These are phyloP conservation scores for Enteromius argenteus DNA, from an alignment of 2,797 vertebrate species.

Conservation along the genomic window DNA sequence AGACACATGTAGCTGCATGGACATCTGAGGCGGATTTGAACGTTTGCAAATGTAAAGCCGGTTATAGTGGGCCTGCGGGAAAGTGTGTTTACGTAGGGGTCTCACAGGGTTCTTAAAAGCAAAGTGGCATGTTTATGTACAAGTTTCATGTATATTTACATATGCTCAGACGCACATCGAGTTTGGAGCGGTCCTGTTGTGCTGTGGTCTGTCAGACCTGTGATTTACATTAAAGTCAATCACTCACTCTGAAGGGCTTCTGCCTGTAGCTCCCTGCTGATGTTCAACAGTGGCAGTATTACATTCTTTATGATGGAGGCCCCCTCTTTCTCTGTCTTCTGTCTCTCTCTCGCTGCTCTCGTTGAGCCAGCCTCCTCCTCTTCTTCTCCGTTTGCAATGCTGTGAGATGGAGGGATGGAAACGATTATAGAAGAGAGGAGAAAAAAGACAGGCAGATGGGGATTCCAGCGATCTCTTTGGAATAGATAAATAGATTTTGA, in stretches of 20 bases:
- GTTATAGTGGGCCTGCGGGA: slow-evolving; percentile 19
- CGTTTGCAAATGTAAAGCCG: slow-evolving; percentile 3
- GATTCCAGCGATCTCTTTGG: slow-evolving; percentile 90
- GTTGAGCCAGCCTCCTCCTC: slow-evolving; percentile 63
- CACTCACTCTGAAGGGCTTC: slow-evolving; percentile 54
- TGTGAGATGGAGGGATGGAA: slow-evolving; percentile 81
- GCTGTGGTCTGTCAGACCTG: slow-evolving; percentile 57
- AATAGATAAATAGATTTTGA: slow-evolving; percentile 90
- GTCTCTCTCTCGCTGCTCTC: slow-evolving; percentile 55
- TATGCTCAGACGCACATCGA: slow-evolving; percentile 20
- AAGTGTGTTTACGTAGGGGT: slow-evolving; percentile 14
- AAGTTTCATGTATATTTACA: slow-evolving; percentile 47
- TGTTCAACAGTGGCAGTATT: slow-evolving; percentile 74
- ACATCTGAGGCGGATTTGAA: slow-evolving; percentile 10
- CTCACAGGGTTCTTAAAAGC: slow-evolving; percentile 23
- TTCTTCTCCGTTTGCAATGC: slow-evolving; percentile 69
- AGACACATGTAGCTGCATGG: slow-evolving; percentile 39
- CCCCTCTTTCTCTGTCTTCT: slow-evolving; percentile 63
- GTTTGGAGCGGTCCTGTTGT: slow-evolving; percentile 32
- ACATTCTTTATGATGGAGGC: slow-evolving; percentile 66
- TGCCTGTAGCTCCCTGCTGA: slow-evolving; percentile 62
- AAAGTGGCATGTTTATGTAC: slow-evolving; percentile 45
- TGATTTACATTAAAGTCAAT: slow-evolving; percentile 65
- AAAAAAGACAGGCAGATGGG: slow-evolving; percentile 83
- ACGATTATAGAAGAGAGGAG: slow-evolving; percentile 78